Conservation (phyloP, 2,797 vertebrate genomes). For the Tadarida brasiliensis region DNA sequence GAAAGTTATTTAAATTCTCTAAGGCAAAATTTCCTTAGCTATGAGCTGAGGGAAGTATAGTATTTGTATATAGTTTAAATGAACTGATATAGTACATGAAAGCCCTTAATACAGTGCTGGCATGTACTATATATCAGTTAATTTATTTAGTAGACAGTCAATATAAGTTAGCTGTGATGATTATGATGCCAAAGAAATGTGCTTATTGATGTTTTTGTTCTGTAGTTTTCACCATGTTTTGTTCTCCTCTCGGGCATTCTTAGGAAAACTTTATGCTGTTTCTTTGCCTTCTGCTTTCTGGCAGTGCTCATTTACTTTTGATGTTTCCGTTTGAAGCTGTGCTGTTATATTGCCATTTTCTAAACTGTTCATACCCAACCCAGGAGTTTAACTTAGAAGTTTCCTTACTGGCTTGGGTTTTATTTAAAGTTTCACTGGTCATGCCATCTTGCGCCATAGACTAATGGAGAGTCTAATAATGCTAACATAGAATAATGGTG, state of each 20-base stretch:
- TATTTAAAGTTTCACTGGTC: slow-evolving; percentile 31
- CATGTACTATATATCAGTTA: not conserved
- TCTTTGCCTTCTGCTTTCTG: not conserved
- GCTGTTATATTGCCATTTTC: not conserved
- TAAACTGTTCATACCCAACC: not conserved
- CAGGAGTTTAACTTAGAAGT: slow-evolving; percentile 49
- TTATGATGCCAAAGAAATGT: not conserved
- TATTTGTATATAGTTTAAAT: slow-evolving; percentile 3
- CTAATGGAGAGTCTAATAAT: slow-evolving; percentile 6
- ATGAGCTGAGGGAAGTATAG: not conserved
- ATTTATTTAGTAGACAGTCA: not conserved
- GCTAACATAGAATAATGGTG: not conserved
- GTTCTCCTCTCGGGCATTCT: not conserved
- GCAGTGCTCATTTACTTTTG: not conserved
- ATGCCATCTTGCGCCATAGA: not conserved
- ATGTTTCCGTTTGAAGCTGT: slow-evolving; percentile 1
- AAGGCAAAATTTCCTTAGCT: not conserved
- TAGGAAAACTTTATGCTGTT: not conserved
- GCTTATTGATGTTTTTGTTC: slow-evolving; percentile 3
- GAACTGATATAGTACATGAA: not conserved
- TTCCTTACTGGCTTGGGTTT: not conserved
- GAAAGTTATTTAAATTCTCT: slow-evolving; percentile 14
- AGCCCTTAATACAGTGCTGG: not conserved
- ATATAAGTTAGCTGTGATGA: not conserved
- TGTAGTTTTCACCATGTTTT: not conserved